Evolutionary conservation across 2,797 vertebrate genomes (phyloP).

Genomic region (Arrhamphus sclerolepis): DNA sequence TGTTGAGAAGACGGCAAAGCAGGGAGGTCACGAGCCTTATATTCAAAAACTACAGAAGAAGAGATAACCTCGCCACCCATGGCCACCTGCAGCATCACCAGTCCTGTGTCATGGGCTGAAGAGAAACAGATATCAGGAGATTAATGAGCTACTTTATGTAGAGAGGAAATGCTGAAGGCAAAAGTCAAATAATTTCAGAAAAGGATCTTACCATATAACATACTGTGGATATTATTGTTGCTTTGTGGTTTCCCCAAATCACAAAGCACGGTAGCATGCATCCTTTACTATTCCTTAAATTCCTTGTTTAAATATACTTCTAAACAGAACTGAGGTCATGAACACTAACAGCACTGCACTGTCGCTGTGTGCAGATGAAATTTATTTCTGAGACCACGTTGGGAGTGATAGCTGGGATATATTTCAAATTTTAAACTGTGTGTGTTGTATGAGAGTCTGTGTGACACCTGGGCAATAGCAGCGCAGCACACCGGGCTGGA

Average conservation of each 20-base stretch:
- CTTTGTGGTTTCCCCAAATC: too few relatives aligned
- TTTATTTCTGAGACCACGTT: too few relatives aligned
- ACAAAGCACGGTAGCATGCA: constrained; percentile 3
- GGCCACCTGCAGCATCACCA: constrained; percentile 97
- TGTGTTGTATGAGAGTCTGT: not conserved
- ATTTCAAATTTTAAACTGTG: too few relatives aligned
- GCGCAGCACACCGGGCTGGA: constrained; percentile 97
- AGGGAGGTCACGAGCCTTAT: constrained; percentile 94
- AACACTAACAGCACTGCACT: too few relatives aligned
- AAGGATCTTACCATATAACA: too few relatives aligned
- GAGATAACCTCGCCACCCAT: constrained; percentile 97
- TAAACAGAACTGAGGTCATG: constrained; percentile 2
- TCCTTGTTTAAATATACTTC: constrained; percentile 14
- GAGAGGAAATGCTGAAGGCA: not conserved
- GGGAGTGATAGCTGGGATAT: too few relatives aligned
- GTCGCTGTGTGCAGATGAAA: too few relatives aligned
- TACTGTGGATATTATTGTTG: too few relatives aligned
- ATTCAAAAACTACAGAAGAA: constrained; percentile 98
- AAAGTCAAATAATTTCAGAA: not conserved
- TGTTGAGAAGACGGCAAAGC: constrained; percentile 96
- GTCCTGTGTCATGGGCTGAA: constrained; percentile 95
- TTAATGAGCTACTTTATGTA: not conserved
- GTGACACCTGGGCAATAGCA: constrained; percentile 97
- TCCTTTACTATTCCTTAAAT: constrained; percentile 10
- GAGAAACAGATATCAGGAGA: constrained; percentile 27